Percentiles rank a stretch among this genome's conserved stretches.
Evolutionary conservation across 2,797 vertebrate genomes (phyloP).

Genomic region (Lates japonicus): DNA sequence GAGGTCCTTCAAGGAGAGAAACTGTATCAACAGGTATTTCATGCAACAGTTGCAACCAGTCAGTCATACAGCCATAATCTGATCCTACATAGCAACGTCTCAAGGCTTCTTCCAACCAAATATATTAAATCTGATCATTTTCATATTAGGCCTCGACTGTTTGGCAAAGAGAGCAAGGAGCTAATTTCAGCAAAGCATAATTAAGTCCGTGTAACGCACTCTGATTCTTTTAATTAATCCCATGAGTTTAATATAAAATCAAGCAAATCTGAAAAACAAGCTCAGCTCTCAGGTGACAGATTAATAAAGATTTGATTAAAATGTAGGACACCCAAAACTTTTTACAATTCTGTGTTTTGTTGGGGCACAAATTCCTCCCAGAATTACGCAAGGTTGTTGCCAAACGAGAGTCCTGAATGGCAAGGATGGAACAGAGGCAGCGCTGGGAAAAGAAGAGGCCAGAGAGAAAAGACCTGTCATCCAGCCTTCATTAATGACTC

Average conservation of each 20-base stretch:
- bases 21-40: conserved; percentile 45
- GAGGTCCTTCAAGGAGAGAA: conserved; percentile 70
- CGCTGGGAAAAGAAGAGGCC: conserved; percentile 40
- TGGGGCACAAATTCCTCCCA: conserved; percentile 54
- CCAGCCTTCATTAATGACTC: conserved; percentile 51
- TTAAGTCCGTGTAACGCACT: conserved; percentile 48
- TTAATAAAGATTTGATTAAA: conserved; percentile 71
- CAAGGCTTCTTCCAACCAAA: conserved; percentile 37
- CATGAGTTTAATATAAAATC: conserved; percentile 44
- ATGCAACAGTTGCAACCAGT: conserved; percentile 31
- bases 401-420: conserved; percentile 41
- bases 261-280: conserved; percentile 44
- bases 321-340: conserved; percentile 47
- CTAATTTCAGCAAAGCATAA: conserved; percentile 51
- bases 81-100: conserved; percentile 20
- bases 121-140: conserved; percentile 39
- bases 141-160: conserved; percentile 10
- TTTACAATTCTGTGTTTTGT: conserved; percentile 60
- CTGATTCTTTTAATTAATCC: conserved; percentile 60
- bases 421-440: conserved; percentile 30
- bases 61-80: conserved; percentile 28
- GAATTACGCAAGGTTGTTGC: conserved; percentile 48
- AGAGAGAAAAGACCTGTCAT: conserved; percentile 63
- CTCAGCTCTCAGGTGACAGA: conserved; percentile 63
- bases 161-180: conserved; percentile 32